Base-by-base conservation (phyloP, 2,113 vertebrate genomes). In the Sardina pilchardus region DNA sequence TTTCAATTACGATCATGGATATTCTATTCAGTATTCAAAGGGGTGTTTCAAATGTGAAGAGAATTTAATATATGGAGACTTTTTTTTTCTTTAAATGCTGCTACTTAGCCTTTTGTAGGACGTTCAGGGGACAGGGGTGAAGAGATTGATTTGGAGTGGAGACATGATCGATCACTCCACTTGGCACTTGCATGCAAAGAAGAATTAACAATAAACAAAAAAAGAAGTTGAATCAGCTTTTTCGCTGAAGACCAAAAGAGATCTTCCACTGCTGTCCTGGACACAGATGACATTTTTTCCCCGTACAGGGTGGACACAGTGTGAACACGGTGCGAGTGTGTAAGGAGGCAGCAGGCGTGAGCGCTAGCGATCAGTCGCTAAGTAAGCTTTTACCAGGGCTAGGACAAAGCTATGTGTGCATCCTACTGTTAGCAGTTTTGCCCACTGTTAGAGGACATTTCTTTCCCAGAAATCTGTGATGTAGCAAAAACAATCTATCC, bases 11-110 rank as follows among this genome's bases (percentile, higher is more conserved):
- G 91, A 90, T 87, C 88, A 90, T 91, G 92, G 89, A 88, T 89
- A 89, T 91, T 90, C 91, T 90, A 90, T 90, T 92, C 90, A 89
- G 89, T 93, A 91, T 91, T 92, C 88, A 91, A 89, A 36, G 44
- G 89, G 90, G 90, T 89, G 87, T 85, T 91, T 93, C 90, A 92
- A 90, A 89, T 91, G 90, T 89, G 87, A 84, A 89, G 89, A 89
- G 80, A 88, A 86, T 80, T 86, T 26, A 88, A 88, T 89, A 80
- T 89, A 85, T 85, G 87, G 90, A 85, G 90, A 92, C 83, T 47
- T 81, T 92, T 89, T 47, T 81, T 92, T 89, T 91, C 86, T 89
- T 92, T 36, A 42, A 92, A 89, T 87, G 93, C 94, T 95, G 95
- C 94, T 94, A 92, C 88, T 90, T 89, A 89, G 89, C 91, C n/a